Conservation (phyloP, 2,888 invertebrate species). For the Meliscaeva auricollis region DNA sequence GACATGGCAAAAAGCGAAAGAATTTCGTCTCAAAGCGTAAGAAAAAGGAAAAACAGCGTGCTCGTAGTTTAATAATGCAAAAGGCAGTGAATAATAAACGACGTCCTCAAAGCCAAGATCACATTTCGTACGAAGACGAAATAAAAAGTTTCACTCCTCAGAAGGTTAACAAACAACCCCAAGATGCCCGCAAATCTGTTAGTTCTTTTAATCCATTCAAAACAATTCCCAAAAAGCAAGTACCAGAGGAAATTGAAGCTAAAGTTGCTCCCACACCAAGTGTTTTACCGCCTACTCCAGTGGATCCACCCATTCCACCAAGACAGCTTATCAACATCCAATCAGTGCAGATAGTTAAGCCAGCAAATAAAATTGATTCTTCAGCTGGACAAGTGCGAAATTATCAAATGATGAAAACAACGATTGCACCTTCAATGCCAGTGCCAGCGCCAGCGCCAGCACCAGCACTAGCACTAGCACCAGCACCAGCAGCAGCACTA, state of each 20-base stretch:
- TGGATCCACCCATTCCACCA: conserved; percentile 5
- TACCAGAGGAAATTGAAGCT: conserved; percentile 71
- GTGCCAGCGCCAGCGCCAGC: neutral
- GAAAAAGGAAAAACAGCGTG: conserved; percentile 71
- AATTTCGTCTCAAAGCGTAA: conserved; percentile 43
- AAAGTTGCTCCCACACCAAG: neutral
- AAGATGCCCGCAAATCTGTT: conserved; percentile 31
- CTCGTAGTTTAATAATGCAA: conserved; percentile 55
- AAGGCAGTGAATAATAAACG: conserved; percentile 57
- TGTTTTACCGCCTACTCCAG: conserved; percentile 13
- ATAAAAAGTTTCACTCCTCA: conserved; percentile 42
- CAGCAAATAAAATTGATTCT: conserved; percentile 54
- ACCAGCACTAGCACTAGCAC: neutral
- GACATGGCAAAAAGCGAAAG: conserved; percentile 80
- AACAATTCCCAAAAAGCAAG: conserved; percentile 71
- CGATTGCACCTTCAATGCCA: conserved; percentile 38
- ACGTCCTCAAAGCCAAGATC: conserved; percentile 70
- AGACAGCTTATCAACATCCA: conserved; percentile 60
- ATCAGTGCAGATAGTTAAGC: conserved; percentile 57
- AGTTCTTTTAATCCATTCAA: conserved; percentile 31
- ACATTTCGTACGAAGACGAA: conserved; percentile 41
- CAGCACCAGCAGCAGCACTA: neutral
- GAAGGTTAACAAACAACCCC: conserved; percentile 63
- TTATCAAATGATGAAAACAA: conserved; percentile 11
- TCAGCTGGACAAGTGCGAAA: conserved; percentile 69